Base-by-base conservation (phyloP, 2,888 invertebrate species). In the Euclidia mi region DNA sequence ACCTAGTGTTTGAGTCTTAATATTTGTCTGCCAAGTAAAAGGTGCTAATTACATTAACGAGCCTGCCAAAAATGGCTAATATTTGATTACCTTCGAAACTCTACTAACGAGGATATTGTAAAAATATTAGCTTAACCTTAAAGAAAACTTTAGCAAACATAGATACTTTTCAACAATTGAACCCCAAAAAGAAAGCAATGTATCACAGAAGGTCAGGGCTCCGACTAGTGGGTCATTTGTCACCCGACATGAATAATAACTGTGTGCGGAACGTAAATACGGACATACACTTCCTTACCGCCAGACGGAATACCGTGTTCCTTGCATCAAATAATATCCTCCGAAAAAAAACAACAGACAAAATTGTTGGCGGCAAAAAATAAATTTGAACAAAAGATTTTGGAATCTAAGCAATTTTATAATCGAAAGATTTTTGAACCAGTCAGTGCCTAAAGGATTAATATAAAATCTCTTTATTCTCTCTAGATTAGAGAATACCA, bases 181-280 rank as follows among this genome's bases (percentile, higher is more conserved):
- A 69, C 65, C 65, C 66, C 65, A 76, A 62, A 84, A 88, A 88
- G 87, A 89, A 87, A 89, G 86, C 63, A 61, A 60, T 71, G 61
- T 31, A 45, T 57, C 58, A 58, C 78, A 75, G 84, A 88, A 88
- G 91, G 91, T 89, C 87, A 84, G 71, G 77, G 78, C 74, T 84
- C 79, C 83, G 78, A 85, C 76, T 84, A 92, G 89, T 92, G 78
- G 91, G 91, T 72, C 88, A 89, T 56, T 65, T 75, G 77, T 75
- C 79, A 80, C 79, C 71, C 44, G 65, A 44, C 71, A 35, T 69
- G 91, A 86, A 92, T 92, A 87, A 83, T 83, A 89, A 90, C 81
- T 37, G 55, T 56, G 42, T 34, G 42, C 46, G 37, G 50, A 60
- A 48, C 62, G 59, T 67, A 65, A 64, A 68, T 46, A 66, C 73